Conservation (phyloP, 2,797 vertebrate genomes). For the Urophycis tenuis region DNA sequence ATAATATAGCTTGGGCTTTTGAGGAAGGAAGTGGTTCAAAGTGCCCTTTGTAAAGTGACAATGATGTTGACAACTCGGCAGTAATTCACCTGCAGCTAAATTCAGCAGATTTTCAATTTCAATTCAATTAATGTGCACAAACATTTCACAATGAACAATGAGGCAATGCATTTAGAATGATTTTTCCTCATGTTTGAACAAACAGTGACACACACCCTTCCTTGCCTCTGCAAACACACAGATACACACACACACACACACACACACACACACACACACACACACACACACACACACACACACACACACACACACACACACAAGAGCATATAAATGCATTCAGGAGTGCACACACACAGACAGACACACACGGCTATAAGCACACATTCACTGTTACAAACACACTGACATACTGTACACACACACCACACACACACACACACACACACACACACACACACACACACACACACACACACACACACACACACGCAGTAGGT, state of each 20-base stretch:
- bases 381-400: too few species aligned
- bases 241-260: neutral
- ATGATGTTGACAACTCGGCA: neutral
- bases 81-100: neutral
- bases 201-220: constrained; percentile 2
- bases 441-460: neutral
- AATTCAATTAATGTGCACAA: neutral
- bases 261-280: neutral
- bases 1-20: neutral
- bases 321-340: neutral
- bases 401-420: too few species aligned
- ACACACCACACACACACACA: too few species aligned
- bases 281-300: neutral
- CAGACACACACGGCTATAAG: constrained; percentile 9
- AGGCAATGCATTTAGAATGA: neutral
- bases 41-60: neutral
- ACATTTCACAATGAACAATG: neutral
- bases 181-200: neutral
- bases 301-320: neutral
- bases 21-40: neutral
- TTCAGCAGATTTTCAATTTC: neutral
- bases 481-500: constrained; percentile 3
- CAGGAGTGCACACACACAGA: constrained; percentile 6
- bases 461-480: constrained; percentile 7
- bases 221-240: neutral